Evolutionary conservation across 2,113 vertebrate genomes (phyloP).

Genomic region (Solea senegalensis): DNA sequence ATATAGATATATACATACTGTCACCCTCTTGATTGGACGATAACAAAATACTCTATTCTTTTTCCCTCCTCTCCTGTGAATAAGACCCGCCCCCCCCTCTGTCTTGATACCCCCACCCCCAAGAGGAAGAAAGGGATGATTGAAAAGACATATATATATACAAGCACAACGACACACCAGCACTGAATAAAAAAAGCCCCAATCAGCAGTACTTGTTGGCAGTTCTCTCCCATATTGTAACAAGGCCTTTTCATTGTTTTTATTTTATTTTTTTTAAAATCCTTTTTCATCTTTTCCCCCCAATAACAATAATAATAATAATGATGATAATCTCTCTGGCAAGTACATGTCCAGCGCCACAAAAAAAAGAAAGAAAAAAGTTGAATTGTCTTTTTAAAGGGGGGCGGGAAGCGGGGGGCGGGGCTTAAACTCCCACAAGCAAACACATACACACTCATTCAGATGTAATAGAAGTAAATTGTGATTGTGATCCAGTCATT

Average conservation of each 20-base stretch:
- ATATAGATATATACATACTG: constrained; percentile 95
- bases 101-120: constrained; percentile 81
- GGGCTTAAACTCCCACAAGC: constrained; percentile 52
- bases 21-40: constrained; percentile 91
- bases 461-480: constrained; percentile 36
- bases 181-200: constrained; percentile 89
- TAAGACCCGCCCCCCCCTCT: constrained; percentile 76
- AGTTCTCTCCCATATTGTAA: constrained; percentile 83
- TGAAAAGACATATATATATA: constrained; percentile 91
- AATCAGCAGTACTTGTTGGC: constrained; percentile 83
- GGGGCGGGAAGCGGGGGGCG: too few relatives aligned
- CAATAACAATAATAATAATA: constrained; percentile 36
- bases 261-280: neutral
- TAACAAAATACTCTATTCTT: constrained; percentile 95
- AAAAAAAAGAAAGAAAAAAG: neutral
- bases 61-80: constrained; percentile 74
- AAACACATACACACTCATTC: constrained; percentile 44
- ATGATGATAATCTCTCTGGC: constrained; percentile 83
- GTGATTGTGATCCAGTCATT: constrained; percentile 73
- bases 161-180: constrained; percentile 91
- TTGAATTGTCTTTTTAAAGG: neutral
- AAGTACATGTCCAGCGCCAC: constrained; percentile 73
- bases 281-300: constrained; percentile 29
- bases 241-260: constrained; percentile 54
- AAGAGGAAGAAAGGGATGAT: constrained; percentile 84